Evolutionary conservation across 2,888 invertebrate genomes (phyloP).

Genomic region (Idaea aversata): DNA sequence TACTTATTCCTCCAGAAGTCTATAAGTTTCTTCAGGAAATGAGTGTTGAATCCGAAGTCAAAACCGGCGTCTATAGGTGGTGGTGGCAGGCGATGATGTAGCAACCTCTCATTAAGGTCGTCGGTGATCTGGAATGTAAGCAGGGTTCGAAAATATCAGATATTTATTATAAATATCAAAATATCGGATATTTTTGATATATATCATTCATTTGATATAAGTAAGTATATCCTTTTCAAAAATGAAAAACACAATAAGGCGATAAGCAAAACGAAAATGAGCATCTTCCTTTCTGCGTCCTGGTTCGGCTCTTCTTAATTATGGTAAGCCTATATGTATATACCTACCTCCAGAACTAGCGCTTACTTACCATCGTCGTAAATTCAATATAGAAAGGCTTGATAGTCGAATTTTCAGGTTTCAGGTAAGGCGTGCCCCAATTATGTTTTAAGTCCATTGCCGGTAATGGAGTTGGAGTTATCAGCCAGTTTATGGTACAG

Average conservation of each 20-base stretch:
- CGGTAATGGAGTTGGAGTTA: constrained; percentile 41
- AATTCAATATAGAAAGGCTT: constrained; percentile 82
- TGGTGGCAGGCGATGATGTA: constrained; percentile 63
- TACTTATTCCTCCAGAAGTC: constrained; percentile 90
- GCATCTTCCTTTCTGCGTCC: no score
- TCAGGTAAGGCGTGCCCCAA: constrained; percentile 79
- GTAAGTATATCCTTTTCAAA: no score
- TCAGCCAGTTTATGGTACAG: constrained; percentile 13
- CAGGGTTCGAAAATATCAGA: no score
- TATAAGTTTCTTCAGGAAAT: constrained; percentile 83
- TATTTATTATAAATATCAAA: no score
- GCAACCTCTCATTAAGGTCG: constrained; percentile 79
- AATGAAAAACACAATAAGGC: no score
- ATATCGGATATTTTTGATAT: no score
- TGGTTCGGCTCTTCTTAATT: no score
- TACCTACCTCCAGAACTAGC: no score
- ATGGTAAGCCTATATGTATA: no score
- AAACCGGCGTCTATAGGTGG: constrained; percentile 85
- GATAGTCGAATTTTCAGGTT: constrained; percentile 78
- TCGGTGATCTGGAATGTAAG: constrained; percentile 61
- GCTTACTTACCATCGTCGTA: constrained; percentile 77
- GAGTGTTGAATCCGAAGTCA: constrained; percentile 89
- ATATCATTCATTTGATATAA: no score
- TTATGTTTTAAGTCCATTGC: constrained; percentile 64
- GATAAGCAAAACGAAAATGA: no score